Evolutionary conservation across 2,888 invertebrate genomes (phyloP).

Genomic region (Zeuzera pyrina): DNA sequence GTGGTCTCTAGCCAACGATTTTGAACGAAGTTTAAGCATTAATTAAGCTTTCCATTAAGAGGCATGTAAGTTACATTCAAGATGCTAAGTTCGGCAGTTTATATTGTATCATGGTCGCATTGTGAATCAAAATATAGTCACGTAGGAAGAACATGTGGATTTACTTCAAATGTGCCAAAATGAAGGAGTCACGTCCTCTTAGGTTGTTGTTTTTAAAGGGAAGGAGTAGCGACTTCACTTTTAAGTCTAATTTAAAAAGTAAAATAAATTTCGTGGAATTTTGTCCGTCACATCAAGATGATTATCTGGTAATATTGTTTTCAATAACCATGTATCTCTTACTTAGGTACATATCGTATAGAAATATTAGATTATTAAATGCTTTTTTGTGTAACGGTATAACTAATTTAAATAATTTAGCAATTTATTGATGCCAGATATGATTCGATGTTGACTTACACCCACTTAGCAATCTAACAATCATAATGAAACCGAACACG

Average conservation of each 20-base stretch:
- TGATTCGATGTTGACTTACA: constrained; percentile 35
- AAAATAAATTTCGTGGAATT: no score
- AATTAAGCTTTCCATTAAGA: constrained; percentile 45
- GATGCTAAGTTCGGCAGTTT: constrained; percentile 31
- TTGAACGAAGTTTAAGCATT: constrained; percentile 39
- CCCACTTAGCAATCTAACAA: constrained; percentile 14
- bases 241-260: no score
- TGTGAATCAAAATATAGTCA: constrained; percentile 25
- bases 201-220: no score
- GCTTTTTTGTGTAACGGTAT: no score
- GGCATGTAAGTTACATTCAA: constrained; percentile 20
- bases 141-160: constrained; percentile 20
- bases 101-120: constrained; percentile 31
- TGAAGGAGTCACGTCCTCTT: no score
- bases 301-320: no score
- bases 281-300: no score
- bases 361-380: no score
- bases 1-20: constrained; percentile 39
- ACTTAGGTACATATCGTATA: no score
- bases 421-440: constrained; percentile 44
- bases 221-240: no score
- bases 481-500: constrained; percentile 20
- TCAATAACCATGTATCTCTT: no score
- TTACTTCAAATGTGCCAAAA: constrained; percentile 14
- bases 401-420: constrained; percentile 48